Conservation (phyloP, 2,113 vertebrate species). For the Aepyceros melampus region DNA sequence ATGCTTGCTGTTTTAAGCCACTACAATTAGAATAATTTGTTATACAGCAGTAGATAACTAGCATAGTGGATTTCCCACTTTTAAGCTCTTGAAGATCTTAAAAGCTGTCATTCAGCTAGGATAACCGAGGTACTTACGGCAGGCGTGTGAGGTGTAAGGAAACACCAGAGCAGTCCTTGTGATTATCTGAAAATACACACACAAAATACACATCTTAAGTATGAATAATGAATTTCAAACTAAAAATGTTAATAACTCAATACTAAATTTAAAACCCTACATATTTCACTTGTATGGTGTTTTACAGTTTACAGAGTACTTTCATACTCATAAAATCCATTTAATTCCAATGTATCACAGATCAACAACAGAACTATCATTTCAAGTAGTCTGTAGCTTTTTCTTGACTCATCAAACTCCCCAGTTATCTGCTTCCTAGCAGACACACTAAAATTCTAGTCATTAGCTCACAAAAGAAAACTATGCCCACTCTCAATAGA, state of each 20-base stretch:
- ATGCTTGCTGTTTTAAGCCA: background rate
- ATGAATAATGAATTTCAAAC: background rate
- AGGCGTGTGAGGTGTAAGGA: slow-evolving; percentile 92
- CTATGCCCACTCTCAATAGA: background rate
- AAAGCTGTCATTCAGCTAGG: background rate
- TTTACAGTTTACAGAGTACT: background rate
- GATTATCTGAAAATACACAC: slow-evolving; percentile 86
- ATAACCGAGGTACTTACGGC: slow-evolving; percentile 84
- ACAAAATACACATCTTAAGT: background rate
- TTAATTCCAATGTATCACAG: background rate
- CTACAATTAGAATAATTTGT: background rate
- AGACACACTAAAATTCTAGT: background rate
- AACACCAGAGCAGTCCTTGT: slow-evolving; percentile 95
- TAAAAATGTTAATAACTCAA: background rate
- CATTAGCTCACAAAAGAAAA: background rate
- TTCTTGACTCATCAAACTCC: background rate
- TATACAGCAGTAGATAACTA: background rate
- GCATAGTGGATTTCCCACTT: background rate
- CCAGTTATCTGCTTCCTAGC: background rate
- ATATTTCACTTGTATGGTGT: background rate
- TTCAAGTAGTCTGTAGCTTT: background rate
- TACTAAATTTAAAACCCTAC: background rate
- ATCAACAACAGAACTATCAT: background rate
- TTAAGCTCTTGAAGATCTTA: background rate
- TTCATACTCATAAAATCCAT: background rate